Evolutionary conservation across 2,113 vertebrate species (phyloP), one percentile per base, ranked within the genome.

Genomic region (Poeciliopsis occidentalis): DNA sequence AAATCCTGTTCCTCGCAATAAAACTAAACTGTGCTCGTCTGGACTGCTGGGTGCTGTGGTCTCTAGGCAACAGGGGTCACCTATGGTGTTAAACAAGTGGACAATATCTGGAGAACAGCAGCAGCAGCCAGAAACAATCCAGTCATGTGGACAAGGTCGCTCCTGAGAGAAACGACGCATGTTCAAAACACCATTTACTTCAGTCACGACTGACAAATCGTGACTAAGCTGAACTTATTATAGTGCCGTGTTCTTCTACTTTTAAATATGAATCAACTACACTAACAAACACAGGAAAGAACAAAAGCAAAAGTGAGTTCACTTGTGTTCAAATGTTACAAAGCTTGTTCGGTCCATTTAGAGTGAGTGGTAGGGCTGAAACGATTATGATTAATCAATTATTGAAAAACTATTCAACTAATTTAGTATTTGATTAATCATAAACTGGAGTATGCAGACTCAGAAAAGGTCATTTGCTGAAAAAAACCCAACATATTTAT

Each of bases 51-150:
- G 87, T 68, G 39, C 65, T 79, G 47, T 65, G 24, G 84, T 88
- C 75, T 83, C 89, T 69, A 69, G 77, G 88, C 68, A 89, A 84
- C 80, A 63, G 12, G 2, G 67, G 60, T 68, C 41, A 65, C 84
- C 69, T 71, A 77, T 71, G 26, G 69, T 67, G 41, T n/a, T n/a
- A 6, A 69, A 76, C 62, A 69, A 62, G 79, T 69, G 72, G 62
- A 44, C 41, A 71, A 8, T 62, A 73, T 26, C 0, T 7, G 3
- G 39, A 75, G 64, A 34, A 70, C 70, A 57, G 60, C 0, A 69
- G 37, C 47, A 67, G 54, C 70, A 77, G 30, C 19, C 19, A 67
- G 71, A 67, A n/a, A 24, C 62, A 51, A 31, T 37, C 73, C 47
- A 2, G 61, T 64, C 32, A 37, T 15, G 26, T 41, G 29, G 27